Percentiles rank a stretch among this genome's conserved stretches.
Conservation (phyloP, 2,888 invertebrate species). For the Habrosyne pyritoides region DNA sequence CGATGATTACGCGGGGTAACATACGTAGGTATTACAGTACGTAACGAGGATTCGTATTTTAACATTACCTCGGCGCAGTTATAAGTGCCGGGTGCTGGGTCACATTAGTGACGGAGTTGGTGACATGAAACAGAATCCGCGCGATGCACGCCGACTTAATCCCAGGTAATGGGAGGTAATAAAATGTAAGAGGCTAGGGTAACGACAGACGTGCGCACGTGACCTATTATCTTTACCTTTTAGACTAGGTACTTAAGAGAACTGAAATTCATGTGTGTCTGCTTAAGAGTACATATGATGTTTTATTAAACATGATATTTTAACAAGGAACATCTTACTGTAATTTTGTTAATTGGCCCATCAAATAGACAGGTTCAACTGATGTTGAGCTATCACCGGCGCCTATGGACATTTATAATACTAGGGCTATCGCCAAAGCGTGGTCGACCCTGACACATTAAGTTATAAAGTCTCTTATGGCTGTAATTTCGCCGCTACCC, state of each 20-base stretch:
- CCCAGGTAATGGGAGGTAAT: constrained; percentile 77
- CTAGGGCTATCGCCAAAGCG: too few relatives aligned
- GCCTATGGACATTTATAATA: too few relatives aligned
- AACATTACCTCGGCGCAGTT: constrained; percentile 53
- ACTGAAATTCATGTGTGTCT: constrained; percentile 60
- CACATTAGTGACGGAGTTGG: constrained; percentile 54
- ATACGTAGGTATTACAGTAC: constrained; percentile 21
- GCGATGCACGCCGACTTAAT: constrained; percentile 74
- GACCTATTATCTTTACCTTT: constrained; percentile 71
- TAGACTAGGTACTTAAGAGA: constrained; percentile 48
- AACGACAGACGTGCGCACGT: constrained; percentile 79
- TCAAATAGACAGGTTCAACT: too few relatives aligned
- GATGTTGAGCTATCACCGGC: too few relatives aligned
- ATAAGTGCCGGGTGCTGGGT: constrained; percentile 47
- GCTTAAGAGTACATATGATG: constrained; percentile 26
- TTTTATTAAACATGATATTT: background rate
- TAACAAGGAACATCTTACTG: background rate
- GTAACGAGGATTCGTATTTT: constrained; percentile 43
- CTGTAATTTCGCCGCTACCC: too few relatives aligned
- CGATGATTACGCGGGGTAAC: constrained; percentile 44
- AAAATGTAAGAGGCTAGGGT: constrained; percentile 78
- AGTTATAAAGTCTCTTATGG: too few relatives aligned
- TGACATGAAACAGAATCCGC: constrained; percentile 67
- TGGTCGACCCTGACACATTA: too few relatives aligned
- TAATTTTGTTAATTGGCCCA: too few relatives aligned